Conservation (phyloP, 2,797 vertebrate species). For the Lacerta agilis region DNA sequence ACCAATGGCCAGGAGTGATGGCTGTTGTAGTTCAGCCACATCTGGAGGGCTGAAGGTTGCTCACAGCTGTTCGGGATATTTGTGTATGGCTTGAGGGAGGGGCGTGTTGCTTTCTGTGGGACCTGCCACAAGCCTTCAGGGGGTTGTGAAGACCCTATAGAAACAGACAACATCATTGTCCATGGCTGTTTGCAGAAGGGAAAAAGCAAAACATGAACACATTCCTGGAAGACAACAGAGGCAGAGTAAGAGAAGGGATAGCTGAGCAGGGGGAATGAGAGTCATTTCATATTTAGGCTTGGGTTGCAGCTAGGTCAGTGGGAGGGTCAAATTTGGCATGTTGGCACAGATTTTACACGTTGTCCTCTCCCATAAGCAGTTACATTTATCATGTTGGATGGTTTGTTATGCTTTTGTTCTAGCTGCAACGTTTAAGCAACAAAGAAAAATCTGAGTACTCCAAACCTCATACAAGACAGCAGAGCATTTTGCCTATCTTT, state of each 20-base stretch:
- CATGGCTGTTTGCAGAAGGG: background rate
- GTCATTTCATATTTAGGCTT: background rate
- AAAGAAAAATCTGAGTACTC: background rate
- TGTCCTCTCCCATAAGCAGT: background rate
- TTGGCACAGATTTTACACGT: background rate
- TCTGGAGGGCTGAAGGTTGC: no score
- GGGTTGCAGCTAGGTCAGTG: background rate
- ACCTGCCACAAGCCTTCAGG: no score
- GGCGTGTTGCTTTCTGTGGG: no score
- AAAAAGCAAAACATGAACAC: background rate
- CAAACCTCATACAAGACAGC: background rate
- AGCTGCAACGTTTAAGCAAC: background rate
- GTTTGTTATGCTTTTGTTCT: background rate
- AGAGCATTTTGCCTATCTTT: constrained; percentile 15
- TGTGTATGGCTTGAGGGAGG: no score
- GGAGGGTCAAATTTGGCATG: background rate
- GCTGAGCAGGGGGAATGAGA: no score
- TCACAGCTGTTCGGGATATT: no score
- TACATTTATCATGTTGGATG: background rate
- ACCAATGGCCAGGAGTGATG: no score
- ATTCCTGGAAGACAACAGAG: background rate
- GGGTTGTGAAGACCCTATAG: no score
- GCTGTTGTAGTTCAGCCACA: no score
- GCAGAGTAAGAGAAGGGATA: background rate
- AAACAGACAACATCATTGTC: background rate